phyloP scores from a whole-genome alignment of 1,140 invertebrate species.

The Zaprionus davidi region DNA sequence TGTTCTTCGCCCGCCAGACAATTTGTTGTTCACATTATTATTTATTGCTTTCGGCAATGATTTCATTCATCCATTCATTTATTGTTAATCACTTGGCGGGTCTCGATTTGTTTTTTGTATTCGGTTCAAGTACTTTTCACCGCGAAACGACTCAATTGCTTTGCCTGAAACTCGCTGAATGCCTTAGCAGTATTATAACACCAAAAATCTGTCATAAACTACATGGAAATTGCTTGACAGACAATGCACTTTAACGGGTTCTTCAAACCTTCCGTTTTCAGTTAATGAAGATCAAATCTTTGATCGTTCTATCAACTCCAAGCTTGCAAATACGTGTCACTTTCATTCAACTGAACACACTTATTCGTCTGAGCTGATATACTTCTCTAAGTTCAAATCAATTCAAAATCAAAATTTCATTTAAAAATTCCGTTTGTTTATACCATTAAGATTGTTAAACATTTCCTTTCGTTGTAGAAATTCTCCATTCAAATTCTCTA shows the following conservation, averaged over 20 bases:
- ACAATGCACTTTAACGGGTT: no score
- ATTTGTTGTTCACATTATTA: conserved; percentile 8
- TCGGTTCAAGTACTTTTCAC: not conserved
- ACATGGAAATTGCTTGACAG: no score
- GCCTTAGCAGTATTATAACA: not conserved
- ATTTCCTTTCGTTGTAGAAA: not conserved
- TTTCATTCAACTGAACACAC: no score
- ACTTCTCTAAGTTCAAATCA: not conserved
- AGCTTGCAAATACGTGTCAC: no score
- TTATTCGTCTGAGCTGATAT: not conserved
- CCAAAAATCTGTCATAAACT: no score
- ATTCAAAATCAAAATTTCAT: not conserved
- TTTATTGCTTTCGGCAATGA: conserved; percentile 10
- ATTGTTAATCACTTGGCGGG: conserved; percentile 10
- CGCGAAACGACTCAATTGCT: not conserved
- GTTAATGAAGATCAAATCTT: no score
- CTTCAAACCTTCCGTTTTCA: no score
- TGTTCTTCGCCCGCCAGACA: conserved; percentile 27
- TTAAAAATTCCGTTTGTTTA: not conserved
- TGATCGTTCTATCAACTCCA: no score
- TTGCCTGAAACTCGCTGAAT: not conserved
- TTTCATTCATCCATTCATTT: conserved; percentile 13
- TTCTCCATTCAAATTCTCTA: not conserved
- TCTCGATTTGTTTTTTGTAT: not conserved
- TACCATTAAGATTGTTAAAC: not conserved